Conservation (phyloP, 2,797 vertebrate species). For the Enteromius argenteus region DNA sequence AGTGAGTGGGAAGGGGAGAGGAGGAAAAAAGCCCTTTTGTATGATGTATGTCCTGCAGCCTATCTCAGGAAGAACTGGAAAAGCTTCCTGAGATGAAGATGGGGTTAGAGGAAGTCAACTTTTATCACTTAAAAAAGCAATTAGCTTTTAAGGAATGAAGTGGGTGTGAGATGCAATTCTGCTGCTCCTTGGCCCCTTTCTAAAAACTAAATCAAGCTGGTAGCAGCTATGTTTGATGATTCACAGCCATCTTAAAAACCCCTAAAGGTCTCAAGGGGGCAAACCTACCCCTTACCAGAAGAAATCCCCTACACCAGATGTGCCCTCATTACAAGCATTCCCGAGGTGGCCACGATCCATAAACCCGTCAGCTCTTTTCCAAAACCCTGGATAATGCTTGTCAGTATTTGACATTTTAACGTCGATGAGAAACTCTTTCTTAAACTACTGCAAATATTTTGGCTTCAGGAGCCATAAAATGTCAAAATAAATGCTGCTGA, state of each 20-base stretch:
- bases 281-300: slow-evolving; percentile 11
- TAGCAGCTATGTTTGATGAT: slow-evolving; percentile 6
- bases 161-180: slow-evolving; percentile 15
- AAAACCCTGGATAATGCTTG: slow-evolving; percentile 27
- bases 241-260: background rate
- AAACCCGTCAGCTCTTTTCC: slow-evolving; percentile 5
- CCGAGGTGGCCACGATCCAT: slow-evolving; percentile 11
- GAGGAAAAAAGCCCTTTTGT: slow-evolving; percentile 12
- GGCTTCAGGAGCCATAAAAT: background rate
- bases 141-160: slow-evolving; percentile 37
- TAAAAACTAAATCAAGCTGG: slow-evolving; percentile 1
- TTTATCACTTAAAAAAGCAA: slow-evolving; percentile 40
- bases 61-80: slow-evolving; percentile 38
- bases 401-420: slow-evolving; percentile 23
- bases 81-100: slow-evolving; percentile 18
- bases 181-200: background rate
- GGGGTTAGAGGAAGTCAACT: slow-evolving; percentile 6
- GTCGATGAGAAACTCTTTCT: slow-evolving; percentile 21
- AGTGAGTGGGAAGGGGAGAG: background rate
- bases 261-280: background rate
- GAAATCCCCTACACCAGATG: slow-evolving; percentile 29
- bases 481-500: background rate
- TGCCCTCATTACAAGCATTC: slow-evolving; percentile 3
- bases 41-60: slow-evolving; percentile 1
- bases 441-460: slow-evolving; percentile 21